Conservation (phyloP, 2,113 vertebrate genomes). For the Thamnaconus septentrionalis region DNA sequence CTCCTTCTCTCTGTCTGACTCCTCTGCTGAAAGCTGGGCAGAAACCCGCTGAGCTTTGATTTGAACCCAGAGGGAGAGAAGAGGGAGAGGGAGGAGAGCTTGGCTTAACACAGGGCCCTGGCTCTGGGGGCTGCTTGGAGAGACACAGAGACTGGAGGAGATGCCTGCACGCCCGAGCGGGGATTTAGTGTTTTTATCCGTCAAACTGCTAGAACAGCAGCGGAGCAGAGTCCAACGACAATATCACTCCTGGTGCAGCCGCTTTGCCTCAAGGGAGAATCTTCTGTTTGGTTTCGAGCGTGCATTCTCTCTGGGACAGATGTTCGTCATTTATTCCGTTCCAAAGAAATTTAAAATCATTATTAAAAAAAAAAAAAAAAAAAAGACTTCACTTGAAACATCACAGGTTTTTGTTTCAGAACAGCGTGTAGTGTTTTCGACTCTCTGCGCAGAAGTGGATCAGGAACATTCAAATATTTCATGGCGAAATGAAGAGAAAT, state of each 20-base stretch:
- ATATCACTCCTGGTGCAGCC: slow-evolving; percentile 41
- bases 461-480: slow-evolving; percentile 44
- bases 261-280: slow-evolving; percentile 36
- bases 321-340: slow-evolving; percentile 54
- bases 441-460: slow-evolving; percentile 25
- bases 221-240: slow-evolving; percentile 51
- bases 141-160: slow-evolving; percentile 45
- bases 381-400: slow-evolving; percentile 39
- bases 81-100: slow-evolving; percentile 61
- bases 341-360: slow-evolving; percentile 24
- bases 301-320: slow-evolving; percentile 64
- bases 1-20: slow-evolving; percentile 66
- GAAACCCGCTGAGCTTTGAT: slow-evolving; percentile 81
- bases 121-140: slow-evolving; percentile 39
- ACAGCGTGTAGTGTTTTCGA: slow-evolving; percentile 40
- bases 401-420: slow-evolving; percentile 44
- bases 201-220: slow-evolving; percentile 58
- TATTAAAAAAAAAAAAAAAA: no score
- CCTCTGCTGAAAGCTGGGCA: slow-evolving; percentile 83
- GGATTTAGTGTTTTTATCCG: slow-evolving; percentile 63
- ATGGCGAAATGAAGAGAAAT: slow-evolving; percentile 56
- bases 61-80: slow-evolving; percentile 80
- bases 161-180: slow-evolving; percentile 61
- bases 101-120: slow-evolving; percentile 51
- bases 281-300: slow-evolving; percentile 49